Evolutionary conservation across 1,140 invertebrate genomes (phyloP).

Genomic region (Drosophila pseudoobscura): DNA sequence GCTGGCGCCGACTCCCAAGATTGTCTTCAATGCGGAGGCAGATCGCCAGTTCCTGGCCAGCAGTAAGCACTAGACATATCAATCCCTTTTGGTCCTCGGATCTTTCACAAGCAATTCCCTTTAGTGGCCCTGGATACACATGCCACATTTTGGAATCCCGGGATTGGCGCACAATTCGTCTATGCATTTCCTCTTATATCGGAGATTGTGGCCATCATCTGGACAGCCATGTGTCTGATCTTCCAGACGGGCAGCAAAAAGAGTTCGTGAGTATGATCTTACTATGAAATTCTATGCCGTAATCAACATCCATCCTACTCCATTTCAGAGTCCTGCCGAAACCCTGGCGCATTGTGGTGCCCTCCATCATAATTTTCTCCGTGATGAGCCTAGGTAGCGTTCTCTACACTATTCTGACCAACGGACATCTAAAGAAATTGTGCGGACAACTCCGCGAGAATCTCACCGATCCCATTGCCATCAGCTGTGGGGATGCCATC

Average conservation of each 20-base stretch:
- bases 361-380: conserved; percentile 73
- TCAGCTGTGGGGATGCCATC: conserved; percentile 75
- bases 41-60: conserved; percentile 66
- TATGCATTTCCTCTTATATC: conserved; percentile 75
- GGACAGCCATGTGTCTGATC: conserved; percentile 79
- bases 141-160: conserved; percentile 64
- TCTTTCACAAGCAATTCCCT: not conserved
- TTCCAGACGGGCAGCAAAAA: conserved; percentile 77
- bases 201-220: conserved; percentile 75
- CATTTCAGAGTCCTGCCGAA: conserved; percentile 70
- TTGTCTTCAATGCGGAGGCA: conserved; percentile 58
- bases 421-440: conserved; percentile 59
- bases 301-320: not conserved
- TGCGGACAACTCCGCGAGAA: conserved; percentile 57
- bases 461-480: conserved; percentile 55
- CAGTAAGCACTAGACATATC: conserved; percentile 37
- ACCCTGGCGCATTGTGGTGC: conserved; percentile 80
- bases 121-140: conserved; percentile 62
- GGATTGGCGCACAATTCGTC: conserved; percentile 67
- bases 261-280: conserved; percentile 50
- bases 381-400: conserved; percentile 69
- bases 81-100: not conserved
- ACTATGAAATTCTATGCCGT: not conserved
- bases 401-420: conserved; percentile 68
- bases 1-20: conserved; percentile 35